A percentile compares a stretch with the other conserved stretches of the same genome.
phyloP scores from a whole-genome alignment of 35 echinoderm and acorn worm genomes.

The Diadema setosum region DNA sequence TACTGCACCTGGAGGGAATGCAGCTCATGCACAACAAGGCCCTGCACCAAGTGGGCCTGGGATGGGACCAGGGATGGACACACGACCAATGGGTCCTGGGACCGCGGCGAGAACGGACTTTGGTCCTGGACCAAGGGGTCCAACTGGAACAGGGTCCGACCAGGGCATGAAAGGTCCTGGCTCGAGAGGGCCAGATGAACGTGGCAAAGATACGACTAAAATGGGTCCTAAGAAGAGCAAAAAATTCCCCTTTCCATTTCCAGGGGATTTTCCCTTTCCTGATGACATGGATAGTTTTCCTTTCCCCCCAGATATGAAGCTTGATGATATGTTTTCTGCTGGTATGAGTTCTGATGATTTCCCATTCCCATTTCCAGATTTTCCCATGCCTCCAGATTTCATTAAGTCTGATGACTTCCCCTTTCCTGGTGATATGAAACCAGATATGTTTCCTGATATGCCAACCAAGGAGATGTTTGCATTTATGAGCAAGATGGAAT shows the following conservation, averaged over 20 bases:
- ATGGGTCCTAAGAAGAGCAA: not conserved
- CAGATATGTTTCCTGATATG: not conserved
- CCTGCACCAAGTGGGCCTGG: not conserved
- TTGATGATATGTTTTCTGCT: constrained; percentile 1
- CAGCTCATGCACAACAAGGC: not conserved
- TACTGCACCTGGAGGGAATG: not conserved
- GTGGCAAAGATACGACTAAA: not conserved
- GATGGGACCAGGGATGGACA: not conserved
- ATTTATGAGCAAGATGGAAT: constrained; percentile 2
- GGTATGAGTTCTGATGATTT: not conserved
- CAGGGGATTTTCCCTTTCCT: constrained; percentile 8
- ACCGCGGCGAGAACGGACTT: not conserved
- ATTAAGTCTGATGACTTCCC: not conserved
- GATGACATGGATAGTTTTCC: not conserved
- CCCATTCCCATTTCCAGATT: constrained; percentile 11
- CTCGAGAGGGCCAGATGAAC: not conserved
- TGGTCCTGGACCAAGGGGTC: not conserved
- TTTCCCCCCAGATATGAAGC: not conserved
- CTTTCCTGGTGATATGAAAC: not conserved
- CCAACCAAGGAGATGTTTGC: not conserved
- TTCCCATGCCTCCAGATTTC: not conserved
- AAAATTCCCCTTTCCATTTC: not conserved
- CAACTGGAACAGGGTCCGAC: not conserved
- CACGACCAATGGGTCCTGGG: not conserved
- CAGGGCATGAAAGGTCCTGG: not conserved